Base-by-base conservation (phyloP, 2,797 vertebrate genomes). In the Phaenicophaeus curvirostris region DNA sequence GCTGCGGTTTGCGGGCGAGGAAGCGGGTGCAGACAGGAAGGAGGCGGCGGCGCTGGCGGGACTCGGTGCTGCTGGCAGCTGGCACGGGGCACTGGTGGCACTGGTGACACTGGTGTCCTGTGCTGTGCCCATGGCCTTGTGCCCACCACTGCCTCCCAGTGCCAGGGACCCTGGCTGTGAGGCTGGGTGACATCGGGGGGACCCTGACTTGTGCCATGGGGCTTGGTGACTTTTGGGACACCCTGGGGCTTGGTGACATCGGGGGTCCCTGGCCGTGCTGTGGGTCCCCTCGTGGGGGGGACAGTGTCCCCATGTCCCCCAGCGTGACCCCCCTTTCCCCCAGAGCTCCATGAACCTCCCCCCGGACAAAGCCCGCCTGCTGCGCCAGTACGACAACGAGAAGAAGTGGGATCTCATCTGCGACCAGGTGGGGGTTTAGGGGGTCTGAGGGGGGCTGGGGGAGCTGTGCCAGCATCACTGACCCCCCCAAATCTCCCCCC, bases 341-440 rank as follows among this genome's bases (percentile, higher is more conserved):
- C 30, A 51, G 50, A 50, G 48, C 48, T 50, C 99, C 85, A 99
- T 99, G 99, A 99, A 99, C 96, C 97, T 99, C 65, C 99, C 94
- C 35, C 94, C 93, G 2, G 94, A 95, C 87, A 99, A 99, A 97
- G 99, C 99, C 42, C 90, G 94, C 63, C 98, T 99, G n/a, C 98
- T 99, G 80, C 97, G 99, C 24, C 99, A 99, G 93, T 99, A 99
- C 5, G 99, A 99, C 98, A 99, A 99, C 1, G 99, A 99, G 97
- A 99, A 99, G 97, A 99, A 95, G 77, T 95, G 94, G 94, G 94
- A 95, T 63, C 92, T 94, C 63, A 94, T 94, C 67, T 94, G 92
- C 1, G 94, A 94, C 84, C 94, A 94, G 94, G 92, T 95, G 72
- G 44, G 11, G 33, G 44, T 23, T 17, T 23, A 13, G 24, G 18